These are phyloP conservation scores for Graphium colonna DNA, from an alignment of 2,888 invertebrate genomes.

Conservation along the genomic window DNA sequence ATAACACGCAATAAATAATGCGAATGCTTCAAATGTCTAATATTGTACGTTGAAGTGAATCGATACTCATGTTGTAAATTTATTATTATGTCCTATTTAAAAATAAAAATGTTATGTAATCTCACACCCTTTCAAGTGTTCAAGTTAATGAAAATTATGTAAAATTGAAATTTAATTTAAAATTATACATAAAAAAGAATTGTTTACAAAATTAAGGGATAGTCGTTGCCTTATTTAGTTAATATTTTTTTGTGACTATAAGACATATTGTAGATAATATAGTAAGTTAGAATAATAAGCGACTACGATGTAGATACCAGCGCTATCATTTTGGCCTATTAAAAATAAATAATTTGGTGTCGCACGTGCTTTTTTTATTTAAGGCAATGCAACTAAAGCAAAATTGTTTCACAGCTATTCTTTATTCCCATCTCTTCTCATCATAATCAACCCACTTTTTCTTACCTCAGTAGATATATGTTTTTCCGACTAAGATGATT, in stretches of 20 bases:
- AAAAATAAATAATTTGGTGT: conserved; percentile 79
- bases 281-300: conserved; percentile 69
- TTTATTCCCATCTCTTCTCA: too few relatives aligned
- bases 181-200: conserved; percentile 45
- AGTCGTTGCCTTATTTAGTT: conserved; percentile 80
- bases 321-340: conserved; percentile 77
- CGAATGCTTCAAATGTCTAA: conserved; percentile 8
- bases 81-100: conserved; percentile 40
- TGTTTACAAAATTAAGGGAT: conserved; percentile 69
- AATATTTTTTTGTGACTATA: conserved; percentile 76
- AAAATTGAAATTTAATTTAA: conserved; percentile 46
- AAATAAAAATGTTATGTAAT: conserved; percentile 33
- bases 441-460: too few relatives aligned
- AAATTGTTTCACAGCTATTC: too few relatives aligned
- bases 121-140: conserved; percentile 57
- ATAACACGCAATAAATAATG: conserved; percentile 8
- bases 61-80: conserved; percentile 39
- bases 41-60: conserved; percentile 20
- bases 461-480: too few relatives aligned
- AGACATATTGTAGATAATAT: conserved; percentile 72
- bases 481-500: too few relatives aligned
- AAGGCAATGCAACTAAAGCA: too few relatives aligned
- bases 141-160: conserved; percentile 49
- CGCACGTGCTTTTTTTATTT: conserved; percentile 46
- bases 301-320: conserved; percentile 76